Conservation (phyloP, 1,140 invertebrate species). For the Limonius californicus region DNA sequence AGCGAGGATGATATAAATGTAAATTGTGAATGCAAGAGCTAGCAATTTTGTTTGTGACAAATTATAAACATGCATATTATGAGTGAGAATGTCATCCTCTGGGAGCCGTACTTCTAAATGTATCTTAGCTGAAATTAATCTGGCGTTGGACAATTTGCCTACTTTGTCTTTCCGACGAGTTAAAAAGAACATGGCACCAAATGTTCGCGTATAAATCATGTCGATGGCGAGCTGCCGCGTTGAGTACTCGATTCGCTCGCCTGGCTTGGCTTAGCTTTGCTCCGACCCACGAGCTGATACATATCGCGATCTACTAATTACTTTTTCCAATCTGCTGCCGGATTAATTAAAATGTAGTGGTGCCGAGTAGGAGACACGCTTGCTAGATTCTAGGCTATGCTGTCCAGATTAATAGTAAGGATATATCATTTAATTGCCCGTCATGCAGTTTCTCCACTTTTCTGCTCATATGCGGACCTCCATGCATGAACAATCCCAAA, state of each 20-base stretch:
- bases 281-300: constrained; percentile 28
- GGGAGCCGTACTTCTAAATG: constrained; percentile 24
- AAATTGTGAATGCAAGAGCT: not conserved
- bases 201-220: constrained; percentile 33
- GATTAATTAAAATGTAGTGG: constrained; percentile 38
- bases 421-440: constrained; percentile 26
- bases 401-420: constrained; percentile 24
- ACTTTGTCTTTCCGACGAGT: constrained; percentile 25
- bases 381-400: constrained; percentile 26
- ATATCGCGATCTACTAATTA: constrained; percentile 38
- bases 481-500: constrained; percentile 9
- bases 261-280: constrained; percentile 8
- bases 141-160: constrained; percentile 26
- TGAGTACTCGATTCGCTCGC: constrained; percentile 6
- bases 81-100: constrained; percentile 18
- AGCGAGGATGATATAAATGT: not conserved
- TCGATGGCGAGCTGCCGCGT: constrained; percentile 3
- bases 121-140: constrained; percentile 16
- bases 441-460: not conserved
- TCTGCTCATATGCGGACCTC: constrained; percentile 2
- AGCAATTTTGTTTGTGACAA: constrained; percentile 23
- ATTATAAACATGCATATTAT: constrained; percentile 26
- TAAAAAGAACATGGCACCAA: constrained; percentile 32
- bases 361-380: constrained; percentile 22
- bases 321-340: constrained; percentile 38